Percentiles rank a stretch among this genome's conserved stretches.
Evolutionary conservation across 1,140 invertebrate genomes (phyloP).

Genomic region (Heliothis subflexa): DNA sequence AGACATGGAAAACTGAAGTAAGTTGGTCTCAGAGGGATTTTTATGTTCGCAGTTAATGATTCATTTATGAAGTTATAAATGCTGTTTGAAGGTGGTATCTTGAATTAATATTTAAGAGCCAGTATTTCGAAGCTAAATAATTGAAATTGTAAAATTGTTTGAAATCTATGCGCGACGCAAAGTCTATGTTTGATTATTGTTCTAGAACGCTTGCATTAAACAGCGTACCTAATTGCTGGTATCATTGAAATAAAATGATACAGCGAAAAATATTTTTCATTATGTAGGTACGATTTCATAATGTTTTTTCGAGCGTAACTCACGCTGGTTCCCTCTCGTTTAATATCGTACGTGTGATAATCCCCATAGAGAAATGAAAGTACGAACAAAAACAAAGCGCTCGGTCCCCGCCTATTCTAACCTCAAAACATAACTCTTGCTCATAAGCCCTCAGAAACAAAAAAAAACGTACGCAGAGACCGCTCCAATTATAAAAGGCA

Average conservation of each 20-base stretch:
- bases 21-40: too few relatives aligned
- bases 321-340: conserved; percentile 21
- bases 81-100: too few relatives aligned
- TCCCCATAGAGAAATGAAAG: conserved; percentile 46
- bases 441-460: conserved; percentile 60
- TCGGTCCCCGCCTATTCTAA: conserved; percentile 48
- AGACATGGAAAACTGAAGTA: too few relatives aligned
- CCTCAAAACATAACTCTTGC: conserved; percentile 76
- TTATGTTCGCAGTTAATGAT: too few relatives aligned
- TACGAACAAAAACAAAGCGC: conserved; percentile 47
- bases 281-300: conserved; percentile 15
- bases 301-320: conserved; percentile 26
- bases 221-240: background rate
- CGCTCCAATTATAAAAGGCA: conserved; percentile 79
- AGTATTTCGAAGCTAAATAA: too few relatives aligned
- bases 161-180: background rate
- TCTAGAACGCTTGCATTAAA: background rate
- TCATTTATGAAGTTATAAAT: too few relatives aligned
- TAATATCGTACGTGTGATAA: conserved; percentile 40
- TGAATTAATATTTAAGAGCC: too few relatives aligned
- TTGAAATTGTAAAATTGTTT: too few relatives aligned
- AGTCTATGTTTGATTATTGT: too few relatives aligned
- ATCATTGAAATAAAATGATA: conserved; percentile 15
- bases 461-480: conserved; percentile 63
- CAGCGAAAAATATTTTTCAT: conserved; percentile 14